Evolutionary conservation across 2,113 vertebrate species (phyloP), one percentile per base, ranked within the genome.

Genomic region (Zosterops borbonicus): DNA sequence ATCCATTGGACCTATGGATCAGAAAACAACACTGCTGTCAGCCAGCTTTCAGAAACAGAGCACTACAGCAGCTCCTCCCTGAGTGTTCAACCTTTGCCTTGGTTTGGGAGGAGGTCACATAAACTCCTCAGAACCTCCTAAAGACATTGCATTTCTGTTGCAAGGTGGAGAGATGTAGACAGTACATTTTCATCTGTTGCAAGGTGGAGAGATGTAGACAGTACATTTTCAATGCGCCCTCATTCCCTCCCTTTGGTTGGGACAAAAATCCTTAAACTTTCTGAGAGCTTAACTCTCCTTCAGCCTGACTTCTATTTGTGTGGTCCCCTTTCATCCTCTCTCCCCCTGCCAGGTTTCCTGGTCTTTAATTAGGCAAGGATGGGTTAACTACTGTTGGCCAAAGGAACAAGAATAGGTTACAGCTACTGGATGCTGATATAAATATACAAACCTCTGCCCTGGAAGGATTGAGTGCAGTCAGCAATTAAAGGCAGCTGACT

Each of bases 1-100:
- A 98, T 99, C 97, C 96, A 98, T 71, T n/a, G 92, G 83, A 97
- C 98, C 98, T 98, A 56, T 25, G 94, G 89, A 93, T 88, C 79
- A 96, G 81, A 97, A 96, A 95, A 96, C 93, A 98, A 95, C 96
- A 90, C 59, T 52, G 91, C 80, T 24, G 76, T 98, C 96, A 98
- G 96, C 22, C 37, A 83, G 67, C 62, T 64, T 86, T 86, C 62
- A 55, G 68, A 84, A 78, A 86, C 19, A 7, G 73, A 91, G 71
- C 74, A 41, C 81, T 89, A 79, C 89, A 86, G 83, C 80, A 59
- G 92, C 85, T 94, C 59, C 69, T 81, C 44, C 82, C 79, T 2
- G 1, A 69, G 49, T 1, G 0, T 42, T 88, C 7, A 7, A 7
- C 69, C 78, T 88, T 37, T 0, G 1, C 39, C 29, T 33, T 7